Base-by-base conservation (phyloP, 92 coral and sea anemone genomes). In the Epizoanthus ramosus region DNA sequence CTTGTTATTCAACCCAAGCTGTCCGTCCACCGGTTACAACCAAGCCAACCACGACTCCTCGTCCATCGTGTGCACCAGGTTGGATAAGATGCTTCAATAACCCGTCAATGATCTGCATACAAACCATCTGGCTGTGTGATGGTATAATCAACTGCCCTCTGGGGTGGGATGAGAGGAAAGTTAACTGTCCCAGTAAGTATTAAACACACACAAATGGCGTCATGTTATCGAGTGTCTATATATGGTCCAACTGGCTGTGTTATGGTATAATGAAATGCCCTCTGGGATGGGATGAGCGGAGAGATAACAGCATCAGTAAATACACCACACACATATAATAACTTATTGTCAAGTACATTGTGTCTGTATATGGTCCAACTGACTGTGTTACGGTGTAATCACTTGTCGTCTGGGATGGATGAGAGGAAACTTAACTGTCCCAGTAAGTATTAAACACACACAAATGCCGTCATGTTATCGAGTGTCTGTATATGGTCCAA, bases 51-150 rank as follows among this genome's bases (percentile, higher is more conserved):
- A 12, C 88, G 17, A 52, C 83, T 53, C 17, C 21, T 19, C 81
- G 12, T 10, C 73, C 74, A 58, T 63, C 83, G 25, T 84, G 88
- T 33, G 31, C 65, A 24, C 83, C 83, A 7, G 83, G 83, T 10
- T 84, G 80, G 80, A 74, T 84, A 35, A 61, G 63, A 4, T 84
- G 88, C 63, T 28, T 25, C 7, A 14, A 61, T 13, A 61, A 61
- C 50, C 82, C 82, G 47, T 77, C 58, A 39, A n/a, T 63, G n/a
- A 37, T 66, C 18, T 92, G 95, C 66, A 92, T 92, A 6, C 73
- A 28, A 6, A 8, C 17, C 5, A 37, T 43, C 6, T 92, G 95
- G 95, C 31, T 90, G 84, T 92, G 95, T 77, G 91, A 92, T 80
- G 93, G 91, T 28, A 57, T 54, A 14, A 7, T 24, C 6, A 85